phyloP scores from a whole-genome alignment of 2,113 vertebrate genomes.

The Nyctereutes procyonoides region DNA sequence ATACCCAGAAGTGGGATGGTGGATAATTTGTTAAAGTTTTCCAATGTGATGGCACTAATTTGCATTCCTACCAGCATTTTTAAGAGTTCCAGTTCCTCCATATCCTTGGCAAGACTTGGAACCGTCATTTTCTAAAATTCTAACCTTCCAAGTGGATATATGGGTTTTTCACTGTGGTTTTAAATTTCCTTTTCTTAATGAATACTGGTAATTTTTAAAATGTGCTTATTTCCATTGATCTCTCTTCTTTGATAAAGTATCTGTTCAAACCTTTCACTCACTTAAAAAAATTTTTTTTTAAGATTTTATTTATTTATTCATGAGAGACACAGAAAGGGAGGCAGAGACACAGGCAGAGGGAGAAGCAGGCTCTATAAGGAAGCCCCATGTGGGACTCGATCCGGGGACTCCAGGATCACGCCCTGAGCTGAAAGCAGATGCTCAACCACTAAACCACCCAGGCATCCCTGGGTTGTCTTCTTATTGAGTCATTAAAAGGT shows the following conservation, averaged over 20 bases:
- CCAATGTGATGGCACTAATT: neutral
- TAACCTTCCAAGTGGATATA: neutral
- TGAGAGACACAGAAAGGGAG: too few relatives aligned
- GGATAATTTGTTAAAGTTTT: neutral
- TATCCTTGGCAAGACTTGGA: neutral
- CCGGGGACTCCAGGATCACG: too few relatives aligned
- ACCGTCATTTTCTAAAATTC: neutral
- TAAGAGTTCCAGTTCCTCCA: constrained; percentile 8
- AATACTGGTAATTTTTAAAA: neutral
- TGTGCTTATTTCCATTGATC: neutral
- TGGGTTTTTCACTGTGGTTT: neutral
- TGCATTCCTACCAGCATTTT: neutral
- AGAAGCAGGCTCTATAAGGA: too few relatives aligned
- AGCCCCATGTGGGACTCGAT: too few relatives aligned
- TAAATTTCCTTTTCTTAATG: neutral
- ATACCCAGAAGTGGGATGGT: neutral
- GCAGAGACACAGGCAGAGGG: too few relatives aligned
- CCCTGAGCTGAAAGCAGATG: too few relatives aligned
- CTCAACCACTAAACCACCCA: too few relatives aligned
- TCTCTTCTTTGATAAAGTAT: neutral
- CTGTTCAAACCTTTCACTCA: neutral
- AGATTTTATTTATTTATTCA: too few relatives aligned
- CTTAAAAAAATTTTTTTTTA: neutral
- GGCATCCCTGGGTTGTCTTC: neutral
- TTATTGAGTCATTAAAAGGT: neutral